phyloP scores from a whole-genome alignment of 2,888 invertebrate genomes.

The Parnassius glacialis region DNA sequence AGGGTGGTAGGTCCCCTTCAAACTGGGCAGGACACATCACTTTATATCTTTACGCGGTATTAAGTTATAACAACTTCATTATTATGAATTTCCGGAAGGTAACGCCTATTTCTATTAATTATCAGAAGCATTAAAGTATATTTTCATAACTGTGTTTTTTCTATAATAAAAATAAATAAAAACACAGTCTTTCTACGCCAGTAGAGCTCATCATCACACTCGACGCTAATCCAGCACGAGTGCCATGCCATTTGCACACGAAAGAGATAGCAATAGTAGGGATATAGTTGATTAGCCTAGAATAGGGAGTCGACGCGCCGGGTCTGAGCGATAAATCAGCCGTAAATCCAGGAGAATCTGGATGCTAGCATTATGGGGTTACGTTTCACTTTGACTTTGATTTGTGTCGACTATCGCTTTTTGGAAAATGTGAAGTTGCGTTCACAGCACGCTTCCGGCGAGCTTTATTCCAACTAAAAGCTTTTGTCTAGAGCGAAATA shows the following conservation, averaged over 20 bases:
- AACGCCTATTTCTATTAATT: too few relatives aligned
- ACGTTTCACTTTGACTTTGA: constrained; percentile 30
- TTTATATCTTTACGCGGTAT: too few relatives aligned
- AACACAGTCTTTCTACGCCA: not conserved
- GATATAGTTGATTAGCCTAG: constrained; percentile 13
- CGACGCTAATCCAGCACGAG: not conserved
- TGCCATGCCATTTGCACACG: not conserved
- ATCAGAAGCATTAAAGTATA: too few relatives aligned
- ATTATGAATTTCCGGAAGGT: too few relatives aligned
- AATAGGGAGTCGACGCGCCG: constrained; percentile 1
- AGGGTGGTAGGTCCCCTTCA: too few relatives aligned
- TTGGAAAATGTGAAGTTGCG: constrained; percentile 26
- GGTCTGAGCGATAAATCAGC: constrained; percentile 27
- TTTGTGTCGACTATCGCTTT: constrained; percentile 29
- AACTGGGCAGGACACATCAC: too few relatives aligned
- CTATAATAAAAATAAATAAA: too few relatives aligned
- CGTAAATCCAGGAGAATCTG: constrained; percentile 28
- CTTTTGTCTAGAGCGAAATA: constrained; percentile 14
- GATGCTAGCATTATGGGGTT: constrained; percentile 19
- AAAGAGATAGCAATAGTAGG: constrained; percentile 2
- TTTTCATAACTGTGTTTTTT: too few relatives aligned
- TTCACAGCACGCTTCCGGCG: constrained; percentile 1
- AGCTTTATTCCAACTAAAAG: constrained; percentile 11
- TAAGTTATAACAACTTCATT: too few relatives aligned
- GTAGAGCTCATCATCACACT: not conserved